phyloP scores from a whole-genome alignment of 1,140 invertebrate genomes.

The Ganaspis sp. region DNA sequence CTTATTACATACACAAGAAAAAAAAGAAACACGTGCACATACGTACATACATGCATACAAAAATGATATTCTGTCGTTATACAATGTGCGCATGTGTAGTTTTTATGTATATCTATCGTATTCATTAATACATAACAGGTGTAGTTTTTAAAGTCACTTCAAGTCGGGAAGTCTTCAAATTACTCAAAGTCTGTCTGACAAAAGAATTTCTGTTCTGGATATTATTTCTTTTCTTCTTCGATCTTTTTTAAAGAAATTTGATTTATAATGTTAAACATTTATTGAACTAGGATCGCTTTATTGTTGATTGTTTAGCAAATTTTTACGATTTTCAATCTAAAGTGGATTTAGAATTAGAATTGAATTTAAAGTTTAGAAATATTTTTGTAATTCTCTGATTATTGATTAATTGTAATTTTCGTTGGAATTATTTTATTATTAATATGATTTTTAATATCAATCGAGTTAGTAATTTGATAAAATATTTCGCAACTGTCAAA shows the following conservation, averaged over 20 bases:
- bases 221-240: not conserved
- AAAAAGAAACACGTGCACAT: conserved; percentile 32
- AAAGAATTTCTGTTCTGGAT: not conserved
- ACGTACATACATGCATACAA: conserved; percentile 35
- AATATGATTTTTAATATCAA: too few relatives aligned
- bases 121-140: conserved; percentile 56
- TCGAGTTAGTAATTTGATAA: too few relatives aligned
- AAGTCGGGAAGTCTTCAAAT: not conserved
- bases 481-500: too few relatives aligned
- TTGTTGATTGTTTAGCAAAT: too few relatives aligned
- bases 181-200: not conserved
- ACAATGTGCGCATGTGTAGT: conserved; percentile 29
- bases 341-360: too few relatives aligned
- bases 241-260: not conserved
- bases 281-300: too few relatives aligned
- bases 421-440: too few relatives aligned
- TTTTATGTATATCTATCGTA: conserved; percentile 51
- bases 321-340: too few relatives aligned
- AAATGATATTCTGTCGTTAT: conserved; percentile 23
- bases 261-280: too few relatives aligned
- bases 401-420: too few relatives aligned
- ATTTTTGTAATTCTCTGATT: too few relatives aligned
- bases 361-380: too few relatives aligned
- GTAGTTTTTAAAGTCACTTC: conserved; percentile 54
- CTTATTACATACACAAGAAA: conserved; percentile 40